These are phyloP conservation scores for Psilanteris sp. DNA, from an alignment of 1,140 invertebrate genomes.

Conservation along the genomic window DNA sequence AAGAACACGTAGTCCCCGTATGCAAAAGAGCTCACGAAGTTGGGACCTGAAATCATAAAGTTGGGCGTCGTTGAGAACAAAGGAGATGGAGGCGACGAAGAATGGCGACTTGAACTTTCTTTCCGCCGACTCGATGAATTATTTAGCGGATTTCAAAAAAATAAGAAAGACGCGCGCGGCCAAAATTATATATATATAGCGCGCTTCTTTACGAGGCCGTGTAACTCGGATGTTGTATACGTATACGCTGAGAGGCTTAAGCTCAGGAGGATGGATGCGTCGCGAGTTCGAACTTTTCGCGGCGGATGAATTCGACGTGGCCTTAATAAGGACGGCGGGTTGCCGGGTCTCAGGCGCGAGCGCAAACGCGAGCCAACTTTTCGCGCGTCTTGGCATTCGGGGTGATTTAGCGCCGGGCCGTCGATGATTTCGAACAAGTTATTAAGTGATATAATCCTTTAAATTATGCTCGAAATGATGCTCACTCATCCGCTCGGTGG, in stretches of 20 bases:
- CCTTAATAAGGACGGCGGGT: too few relatives aligned
- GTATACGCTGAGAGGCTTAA: constrained; percentile 25
- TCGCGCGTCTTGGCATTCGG: not conserved
- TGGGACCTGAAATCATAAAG: constrained; percentile 84
- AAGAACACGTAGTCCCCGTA: constrained; percentile 97
- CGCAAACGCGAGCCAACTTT: constrained; percentile 20
- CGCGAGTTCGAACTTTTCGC: constrained; percentile 17
- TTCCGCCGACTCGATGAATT: constrained; percentile 53
- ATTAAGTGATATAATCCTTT: constrained; percentile 41
- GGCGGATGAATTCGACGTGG: too few relatives aligned
- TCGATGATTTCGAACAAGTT: constrained; percentile 30
- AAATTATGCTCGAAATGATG: constrained; percentile 37
- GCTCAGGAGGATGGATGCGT: constrained; percentile 20
- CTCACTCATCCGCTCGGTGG: constrained; percentile 26
- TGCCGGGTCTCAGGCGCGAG: too few relatives aligned
- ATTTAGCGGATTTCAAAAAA: constrained; percentile 51
- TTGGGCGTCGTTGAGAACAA: constrained; percentile 59
- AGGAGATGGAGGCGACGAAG: constrained; percentile 35
- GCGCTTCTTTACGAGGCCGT: constrained; percentile 26
- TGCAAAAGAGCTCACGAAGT: constrained; percentile 96
- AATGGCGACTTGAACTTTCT: constrained; percentile 57
- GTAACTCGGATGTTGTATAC: constrained; percentile 44
- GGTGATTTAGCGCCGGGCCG: not conserved
- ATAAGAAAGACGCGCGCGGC: not conserved
- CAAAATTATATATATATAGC: constrained; percentile 26